Percentiles rank a stretch among this genome's conserved stretches.
Evolutionary conservation across 2,888 invertebrate species (phyloP).

Genomic region (Aporophyla nigra): DNA sequence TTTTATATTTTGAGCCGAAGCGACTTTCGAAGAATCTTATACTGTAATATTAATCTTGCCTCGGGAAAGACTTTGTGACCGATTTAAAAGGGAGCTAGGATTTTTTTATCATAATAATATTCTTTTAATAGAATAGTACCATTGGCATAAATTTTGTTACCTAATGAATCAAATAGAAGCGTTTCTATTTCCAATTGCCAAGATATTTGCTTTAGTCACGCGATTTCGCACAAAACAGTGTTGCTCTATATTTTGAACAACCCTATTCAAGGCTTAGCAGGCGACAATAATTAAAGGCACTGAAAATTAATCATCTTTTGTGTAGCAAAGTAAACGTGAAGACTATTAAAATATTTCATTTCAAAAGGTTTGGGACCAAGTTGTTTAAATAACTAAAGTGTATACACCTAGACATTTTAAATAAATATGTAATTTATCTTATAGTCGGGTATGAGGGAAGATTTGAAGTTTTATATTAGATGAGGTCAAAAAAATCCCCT

Average conservation of each 20-base stretch:
- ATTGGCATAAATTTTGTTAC: conserved; percentile 35
- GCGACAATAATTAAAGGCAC: conserved; percentile 55
- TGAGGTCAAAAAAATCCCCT: conserved; percentile 27
- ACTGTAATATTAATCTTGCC: conserved; percentile 38
- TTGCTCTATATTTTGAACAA: conserved; percentile 51
- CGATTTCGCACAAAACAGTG: conserved; percentile 49
- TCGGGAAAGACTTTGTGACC: conserved; percentile 26
- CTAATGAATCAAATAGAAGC: conserved; percentile 50
- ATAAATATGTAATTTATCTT: conserved; percentile 13
- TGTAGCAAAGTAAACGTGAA: conserved; percentile 49
- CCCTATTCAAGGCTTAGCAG: conserved; percentile 41
- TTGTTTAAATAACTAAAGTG: conserved; percentile 35
- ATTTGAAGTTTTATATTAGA: conserved; percentile 32
- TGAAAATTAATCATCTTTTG: conserved; percentile 66
- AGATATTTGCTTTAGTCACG: conserved; percentile 58
- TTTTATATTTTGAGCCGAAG: conserved; percentile 42
- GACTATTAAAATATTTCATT: conserved; percentile 52
- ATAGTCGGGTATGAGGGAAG: conserved; percentile 2
- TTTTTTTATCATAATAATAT: conserved; percentile 2
- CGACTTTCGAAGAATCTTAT: conserved; percentile 20
- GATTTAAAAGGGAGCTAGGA: conserved; percentile 5
- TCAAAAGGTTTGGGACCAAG: conserved; percentile 38
- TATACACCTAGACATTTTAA: conserved; percentile 34
- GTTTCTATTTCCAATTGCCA: conserved; percentile 48
- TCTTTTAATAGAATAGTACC: conserved; percentile 18